Evolutionary conservation across 2,113 vertebrate genomes (phyloP).

Genomic region (Choloepus hoffmanni): DNA sequence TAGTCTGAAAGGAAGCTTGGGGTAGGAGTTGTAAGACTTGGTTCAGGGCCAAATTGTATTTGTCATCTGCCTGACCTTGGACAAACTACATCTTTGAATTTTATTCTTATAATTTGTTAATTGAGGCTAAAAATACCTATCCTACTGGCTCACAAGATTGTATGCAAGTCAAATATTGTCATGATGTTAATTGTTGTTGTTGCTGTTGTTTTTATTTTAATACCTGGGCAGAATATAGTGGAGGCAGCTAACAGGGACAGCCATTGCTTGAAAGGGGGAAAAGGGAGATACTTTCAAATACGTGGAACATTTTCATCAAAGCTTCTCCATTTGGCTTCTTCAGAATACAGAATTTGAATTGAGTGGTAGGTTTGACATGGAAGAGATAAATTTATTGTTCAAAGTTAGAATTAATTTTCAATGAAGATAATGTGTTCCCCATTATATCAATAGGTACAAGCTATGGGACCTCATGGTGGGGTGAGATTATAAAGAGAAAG

Average conservation of each 20-base stretch:
- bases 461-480: rapidly evolving
- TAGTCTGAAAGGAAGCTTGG: neutral
- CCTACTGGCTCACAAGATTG: neutral
- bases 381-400: neutral
- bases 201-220: neutral
- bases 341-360: slow-evolving; percentile 21
- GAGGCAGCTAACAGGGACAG: neutral
- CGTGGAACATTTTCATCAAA: neutral
- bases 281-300: neutral
- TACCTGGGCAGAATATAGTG: neutral
- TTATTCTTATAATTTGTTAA: neutral
- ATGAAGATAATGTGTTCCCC: neutral
- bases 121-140: neutral
- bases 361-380: neutral
- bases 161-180: neutral
- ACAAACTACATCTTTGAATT: neutral
- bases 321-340: neutral
- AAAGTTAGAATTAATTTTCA: neutral
- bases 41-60: neutral
- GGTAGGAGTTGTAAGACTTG: neutral
- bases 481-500: rapidly evolving
- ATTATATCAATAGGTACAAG: rapidly evolving
- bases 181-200: neutral
- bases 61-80: neutral
- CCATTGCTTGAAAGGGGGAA: neutral